Conservation (phyloP, 2,888 invertebrate species). For the Acanthosepion pharaonis region DNA sequence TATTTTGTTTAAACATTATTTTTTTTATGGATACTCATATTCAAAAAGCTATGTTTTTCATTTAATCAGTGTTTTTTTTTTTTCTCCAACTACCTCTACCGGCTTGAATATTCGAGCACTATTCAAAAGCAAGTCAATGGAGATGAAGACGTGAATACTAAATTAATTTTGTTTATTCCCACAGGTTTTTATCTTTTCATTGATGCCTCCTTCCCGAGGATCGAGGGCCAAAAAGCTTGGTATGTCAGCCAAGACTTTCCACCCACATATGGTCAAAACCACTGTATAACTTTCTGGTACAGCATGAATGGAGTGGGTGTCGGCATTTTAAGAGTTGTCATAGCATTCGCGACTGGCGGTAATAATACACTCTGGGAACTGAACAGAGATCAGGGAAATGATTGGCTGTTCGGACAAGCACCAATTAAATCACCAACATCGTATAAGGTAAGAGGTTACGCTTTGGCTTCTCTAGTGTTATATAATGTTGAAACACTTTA, state of each 20-base stretch:
- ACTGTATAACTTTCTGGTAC: slow-evolving; percentile 66
- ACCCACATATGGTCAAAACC: slow-evolving; percentile 53
- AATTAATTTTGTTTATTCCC: background rate
- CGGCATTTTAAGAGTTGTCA: slow-evolving; percentile 61
- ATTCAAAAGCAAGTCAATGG: too few species aligned
- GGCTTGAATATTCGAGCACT: too few species aligned
- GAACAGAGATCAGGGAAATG: slow-evolving; percentile 63
- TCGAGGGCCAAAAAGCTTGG: slow-evolving; percentile 61
- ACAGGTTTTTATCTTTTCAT: slow-evolving; percentile 66
- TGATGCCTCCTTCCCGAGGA: slow-evolving; percentile 62
- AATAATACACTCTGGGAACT: slow-evolving; percentile 64
- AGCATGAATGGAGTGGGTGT: slow-evolving; percentile 61
- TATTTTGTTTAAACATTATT: too few species aligned
- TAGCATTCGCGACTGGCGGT: slow-evolving; percentile 52
- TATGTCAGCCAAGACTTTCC: slow-evolving; percentile 61
- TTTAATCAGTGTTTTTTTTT: too few species aligned
- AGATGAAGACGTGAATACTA: too few species aligned
- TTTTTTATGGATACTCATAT: too few species aligned
- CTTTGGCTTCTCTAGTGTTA: too few species aligned
- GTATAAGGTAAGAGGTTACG: slow-evolving; percentile 55
- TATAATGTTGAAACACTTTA: too few species aligned
- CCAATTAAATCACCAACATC: slow-evolving; percentile 57
- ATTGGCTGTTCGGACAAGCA: slow-evolving; percentile 65
- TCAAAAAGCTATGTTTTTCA: too few species aligned
- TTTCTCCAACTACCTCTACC: too few species aligned